These are phyloP conservation scores for Trypoxylon attenuatum DNA, from an alignment of 2,888 invertebrate species.

Conservation along the genomic window DNA sequence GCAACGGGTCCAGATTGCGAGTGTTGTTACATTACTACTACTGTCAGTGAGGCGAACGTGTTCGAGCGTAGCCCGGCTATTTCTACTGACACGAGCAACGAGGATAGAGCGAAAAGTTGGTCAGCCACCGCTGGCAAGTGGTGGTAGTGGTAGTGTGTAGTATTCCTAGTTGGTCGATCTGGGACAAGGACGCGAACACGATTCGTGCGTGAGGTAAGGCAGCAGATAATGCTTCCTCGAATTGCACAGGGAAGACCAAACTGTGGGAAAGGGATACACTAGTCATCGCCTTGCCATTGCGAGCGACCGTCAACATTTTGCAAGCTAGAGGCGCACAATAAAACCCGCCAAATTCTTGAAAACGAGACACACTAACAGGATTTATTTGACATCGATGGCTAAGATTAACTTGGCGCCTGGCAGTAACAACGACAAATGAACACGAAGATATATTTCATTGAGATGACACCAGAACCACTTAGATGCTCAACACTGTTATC, in stretches of 20 bases:
- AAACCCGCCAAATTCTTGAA: too few species aligned
- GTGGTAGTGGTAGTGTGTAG: slow-evolving; percentile 39
- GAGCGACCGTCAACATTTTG: background rate
- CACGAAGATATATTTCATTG: too few species aligned
- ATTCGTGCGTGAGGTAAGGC: slow-evolving; percentile 49
- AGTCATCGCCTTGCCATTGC: background rate
- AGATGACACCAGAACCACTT: too few species aligned
- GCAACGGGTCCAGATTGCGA: slow-evolving; percentile 32
- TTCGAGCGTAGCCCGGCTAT: slow-evolving; percentile 58
- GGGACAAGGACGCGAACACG: slow-evolving; percentile 67
- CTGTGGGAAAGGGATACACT: slow-evolving; percentile 11
- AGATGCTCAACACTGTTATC: too few species aligned
- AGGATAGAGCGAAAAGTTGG: slow-evolving; percentile 60
- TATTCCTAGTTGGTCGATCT: slow-evolving; percentile 61
- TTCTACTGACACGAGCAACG: slow-evolving; percentile 57
- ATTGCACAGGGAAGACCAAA: slow-evolving; percentile 29
- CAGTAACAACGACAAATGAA: slow-evolving; percentile 4
- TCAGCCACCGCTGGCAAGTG: slow-evolving; percentile 50
- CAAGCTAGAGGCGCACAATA: background rate
- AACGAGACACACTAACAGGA: background rate
- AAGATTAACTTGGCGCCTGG: background rate
- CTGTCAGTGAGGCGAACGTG: slow-evolving; percentile 14
- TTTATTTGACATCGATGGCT: background rate
- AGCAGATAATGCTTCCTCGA: slow-evolving; percentile 21
- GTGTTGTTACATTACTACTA: slow-evolving; percentile 18